Evolutionary conservation across 2,888 invertebrate species (phyloP), one percentile per base, ranked within the genome.

Genomic region (Neoaliturus tenellus): DNA sequence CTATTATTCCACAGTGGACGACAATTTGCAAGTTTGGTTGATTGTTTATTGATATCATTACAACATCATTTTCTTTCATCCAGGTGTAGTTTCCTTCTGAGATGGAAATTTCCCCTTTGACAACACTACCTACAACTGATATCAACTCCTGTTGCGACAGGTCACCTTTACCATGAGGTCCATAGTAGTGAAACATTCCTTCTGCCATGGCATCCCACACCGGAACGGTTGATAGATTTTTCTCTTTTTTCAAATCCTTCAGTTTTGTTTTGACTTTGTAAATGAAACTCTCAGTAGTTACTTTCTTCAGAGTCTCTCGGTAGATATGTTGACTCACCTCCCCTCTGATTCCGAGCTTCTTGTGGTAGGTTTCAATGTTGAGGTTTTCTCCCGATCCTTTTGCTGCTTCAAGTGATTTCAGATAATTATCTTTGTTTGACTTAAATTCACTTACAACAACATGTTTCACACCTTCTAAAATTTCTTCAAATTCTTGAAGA

Each of bases 1-100:
- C 69, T 20, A 39, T 69, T 69, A 69, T 69, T n/a, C 39, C 39
- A 69, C 69, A 69, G 39, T 23, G 39, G 39, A 69, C 69, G 17
- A 69, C 25, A 14, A 62, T 69, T 39, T 69, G 35, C 23, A 69
- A 10, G 39, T 69, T 39, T 10, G 69, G 69, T n/a, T 39, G n/a
- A 69, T 69, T 39, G 33, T 67, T 67, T 17, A 67, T 67, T n/a
- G 31, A 28, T 12, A 69, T 35, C 69, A 69, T 20, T 10, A 23
- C 69, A 20, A 69, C 14, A 23, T 69, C 39, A 1, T 69, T 39
- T 4, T 69, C 39, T 69, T 69, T 17, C 4, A 69, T 2, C 10
- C 14, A 17, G 28, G n/a, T 20, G 17, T 5, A 35, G 39, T 35
- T 69, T 69, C 28, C 39, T n/a, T 33, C 39, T 4, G 12, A 17